phyloP scores from a whole-genome alignment of 2,888 invertebrate genomes.

The Nipponacmea schrenckii region DNA sequence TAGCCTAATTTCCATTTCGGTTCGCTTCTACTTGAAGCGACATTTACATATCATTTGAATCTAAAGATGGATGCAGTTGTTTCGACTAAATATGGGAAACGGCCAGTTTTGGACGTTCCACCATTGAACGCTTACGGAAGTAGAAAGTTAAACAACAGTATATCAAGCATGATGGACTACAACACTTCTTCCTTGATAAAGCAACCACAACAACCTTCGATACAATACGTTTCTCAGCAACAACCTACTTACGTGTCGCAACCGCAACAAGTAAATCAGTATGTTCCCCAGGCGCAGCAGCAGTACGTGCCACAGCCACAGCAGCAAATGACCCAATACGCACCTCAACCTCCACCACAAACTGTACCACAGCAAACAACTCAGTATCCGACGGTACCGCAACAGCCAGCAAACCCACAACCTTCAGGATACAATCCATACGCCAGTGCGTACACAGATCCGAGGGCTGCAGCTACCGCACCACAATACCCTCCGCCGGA shows the following conservation, averaged over 20 bases:
- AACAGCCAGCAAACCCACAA: neutral
- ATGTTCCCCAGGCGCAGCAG: conserved; percentile 1
- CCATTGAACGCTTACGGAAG: conserved; percentile 24
- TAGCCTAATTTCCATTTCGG: no score
- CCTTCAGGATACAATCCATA: neutral
- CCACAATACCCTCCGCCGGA: neutral
- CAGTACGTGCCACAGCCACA: conserved; percentile 4
- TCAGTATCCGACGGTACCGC: neutral
- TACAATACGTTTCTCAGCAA: neutral
- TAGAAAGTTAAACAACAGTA: neutral
- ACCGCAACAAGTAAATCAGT: neutral
- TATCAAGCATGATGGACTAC: neutral
- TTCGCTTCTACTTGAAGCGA: no score
- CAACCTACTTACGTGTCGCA: conserved; percentile 12
- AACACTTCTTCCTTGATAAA: neutral
- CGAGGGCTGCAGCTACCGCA: neutral
- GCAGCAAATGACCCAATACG: conserved; percentile 13
- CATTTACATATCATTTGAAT: no score
- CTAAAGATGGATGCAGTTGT: conserved; percentile 36
- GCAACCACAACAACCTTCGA: neutral
- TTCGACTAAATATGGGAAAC: conserved; percentile 32
- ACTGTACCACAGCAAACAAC: conserved; percentile 7
- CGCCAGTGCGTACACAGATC: neutral
- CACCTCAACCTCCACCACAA: neutral
- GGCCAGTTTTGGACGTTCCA: conserved; percentile 36